A percentile compares a stretch with the other conserved stretches of the same genome.
Evolutionary conservation across 2,888 invertebrate genomes (phyloP).

Genomic region (Ptilodon capucinus): DNA sequence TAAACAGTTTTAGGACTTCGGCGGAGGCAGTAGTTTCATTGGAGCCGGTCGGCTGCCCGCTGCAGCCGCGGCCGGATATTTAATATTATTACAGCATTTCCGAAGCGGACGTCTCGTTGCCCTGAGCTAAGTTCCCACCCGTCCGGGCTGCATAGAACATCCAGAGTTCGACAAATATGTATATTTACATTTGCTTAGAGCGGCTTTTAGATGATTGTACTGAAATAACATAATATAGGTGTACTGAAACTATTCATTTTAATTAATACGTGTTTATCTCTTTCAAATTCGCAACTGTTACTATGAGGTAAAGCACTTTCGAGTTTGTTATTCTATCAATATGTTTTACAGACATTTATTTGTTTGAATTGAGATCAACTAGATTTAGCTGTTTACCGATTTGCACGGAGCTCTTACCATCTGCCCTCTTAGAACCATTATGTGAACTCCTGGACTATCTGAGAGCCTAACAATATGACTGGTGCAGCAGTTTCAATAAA

Average conservation of each 20-base stretch:
- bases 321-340: too few species aligned
- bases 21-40: neutral
- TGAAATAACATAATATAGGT: neutral
- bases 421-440: too few species aligned
- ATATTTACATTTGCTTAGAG: neutral
- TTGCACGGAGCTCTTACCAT: too few species aligned
- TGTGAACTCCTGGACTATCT: too few species aligned
- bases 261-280: too few species aligned
- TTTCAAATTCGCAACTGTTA: too few species aligned
- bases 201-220: neutral
- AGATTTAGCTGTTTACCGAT: too few species aligned
- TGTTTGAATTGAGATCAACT: too few species aligned
- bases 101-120: conserved; percentile 27
- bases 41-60: neutral
- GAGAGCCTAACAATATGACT: too few species aligned
- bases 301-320: too few species aligned
- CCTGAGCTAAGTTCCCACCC: neutral
- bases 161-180: neutral
- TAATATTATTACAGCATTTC: conserved; percentile 42
- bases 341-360: too few species aligned
- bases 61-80: conserved; percentile 30
- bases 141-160: neutral
- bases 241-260: neutral
- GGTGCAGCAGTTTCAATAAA: too few species aligned
- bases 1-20: neutral